Evolutionary conservation across 2,888 invertebrate genomes (phyloP).

Genomic region (Stegana nigrithorax): DNA sequence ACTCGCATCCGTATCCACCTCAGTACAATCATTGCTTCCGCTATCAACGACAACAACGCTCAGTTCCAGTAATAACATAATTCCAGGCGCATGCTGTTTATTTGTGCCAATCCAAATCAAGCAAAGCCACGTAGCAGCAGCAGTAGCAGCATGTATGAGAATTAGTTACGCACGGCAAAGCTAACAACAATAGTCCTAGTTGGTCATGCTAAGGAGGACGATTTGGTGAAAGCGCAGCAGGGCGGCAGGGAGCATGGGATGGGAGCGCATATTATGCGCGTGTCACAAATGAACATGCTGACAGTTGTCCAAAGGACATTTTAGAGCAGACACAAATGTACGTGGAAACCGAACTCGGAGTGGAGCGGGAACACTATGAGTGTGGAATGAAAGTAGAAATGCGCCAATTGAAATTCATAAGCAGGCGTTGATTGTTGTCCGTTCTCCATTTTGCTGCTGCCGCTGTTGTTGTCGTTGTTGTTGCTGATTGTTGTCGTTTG

Average conservation of each 20-base stretch:
- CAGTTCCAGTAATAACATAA: conserved; percentile 4
- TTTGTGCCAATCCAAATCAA: neutral
- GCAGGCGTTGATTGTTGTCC: conserved; percentile 37
- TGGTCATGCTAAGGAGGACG: neutral
- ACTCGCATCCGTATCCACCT: neutral
- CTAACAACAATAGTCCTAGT: neutral
- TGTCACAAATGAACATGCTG: conserved; percentile 14
- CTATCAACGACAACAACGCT: too few species aligned
- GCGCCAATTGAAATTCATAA: conserved; percentile 54
- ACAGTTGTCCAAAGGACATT: conserved; percentile 5
- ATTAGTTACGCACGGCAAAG: conserved; percentile 48
- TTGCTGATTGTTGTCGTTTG: neutral
- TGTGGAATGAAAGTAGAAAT: neutral
- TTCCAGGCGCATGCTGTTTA: conserved; percentile 11
- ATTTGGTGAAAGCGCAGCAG: neutral
- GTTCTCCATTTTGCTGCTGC: too few species aligned
- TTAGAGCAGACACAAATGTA: conserved; percentile 12
- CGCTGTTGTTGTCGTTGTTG: conserved; percentile 6
- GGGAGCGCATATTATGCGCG: too few species aligned
- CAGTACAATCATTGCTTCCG: neutral
- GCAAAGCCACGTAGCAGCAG: neutral
- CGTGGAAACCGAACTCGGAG: too few species aligned
- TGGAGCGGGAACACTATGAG: too few species aligned
- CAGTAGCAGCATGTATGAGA: conserved; percentile 40
- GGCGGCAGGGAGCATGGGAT: too few species aligned